Conservation (phyloP, 2,797 vertebrate species). For the Rhodeus uyekii region DNA sequence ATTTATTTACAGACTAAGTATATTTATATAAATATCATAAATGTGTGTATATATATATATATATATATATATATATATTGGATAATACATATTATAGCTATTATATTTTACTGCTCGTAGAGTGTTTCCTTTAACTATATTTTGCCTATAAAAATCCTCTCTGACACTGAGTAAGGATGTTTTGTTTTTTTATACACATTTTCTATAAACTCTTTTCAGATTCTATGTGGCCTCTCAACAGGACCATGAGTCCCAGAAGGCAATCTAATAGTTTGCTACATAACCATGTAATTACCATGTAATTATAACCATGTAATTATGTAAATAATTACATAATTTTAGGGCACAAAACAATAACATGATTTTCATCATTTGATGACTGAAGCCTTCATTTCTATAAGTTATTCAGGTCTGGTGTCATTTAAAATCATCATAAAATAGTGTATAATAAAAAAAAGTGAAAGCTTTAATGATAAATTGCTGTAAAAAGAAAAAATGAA, state of each 20-base stretch:
- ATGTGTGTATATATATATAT: neutral
- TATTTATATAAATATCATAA: conserved; percentile 49
- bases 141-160: conserved; percentile 20
- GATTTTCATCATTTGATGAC: neutral
- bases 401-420: neutral
- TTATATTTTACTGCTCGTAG: conserved; percentile 32
- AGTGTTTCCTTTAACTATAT: conserved; percentile 27
- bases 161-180: neutral
- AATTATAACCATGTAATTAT: too few relatives aligned
- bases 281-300: too few relatives aligned
- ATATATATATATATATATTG: conserved; percentile 40
- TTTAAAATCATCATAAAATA: neutral
- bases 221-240: conserved; percentile 34
- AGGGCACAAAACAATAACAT: neutral
- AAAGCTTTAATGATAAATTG: neutral
- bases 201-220: conserved; percentile 3
- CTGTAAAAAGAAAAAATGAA: neutral
- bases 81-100: conserved; percentile 41
- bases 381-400: neutral
- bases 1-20: conserved; percentile 70
- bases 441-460: neutral
- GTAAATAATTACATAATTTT: neutral
- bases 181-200: neutral
- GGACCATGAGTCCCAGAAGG: conserved; percentile 45
- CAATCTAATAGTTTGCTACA: conserved; percentile 3